Percentiles rank a stretch among this genome's conserved stretches.
Conservation (phyloP, 2,113 vertebrate genomes). For the Stercorarius parasiticus region DNA sequence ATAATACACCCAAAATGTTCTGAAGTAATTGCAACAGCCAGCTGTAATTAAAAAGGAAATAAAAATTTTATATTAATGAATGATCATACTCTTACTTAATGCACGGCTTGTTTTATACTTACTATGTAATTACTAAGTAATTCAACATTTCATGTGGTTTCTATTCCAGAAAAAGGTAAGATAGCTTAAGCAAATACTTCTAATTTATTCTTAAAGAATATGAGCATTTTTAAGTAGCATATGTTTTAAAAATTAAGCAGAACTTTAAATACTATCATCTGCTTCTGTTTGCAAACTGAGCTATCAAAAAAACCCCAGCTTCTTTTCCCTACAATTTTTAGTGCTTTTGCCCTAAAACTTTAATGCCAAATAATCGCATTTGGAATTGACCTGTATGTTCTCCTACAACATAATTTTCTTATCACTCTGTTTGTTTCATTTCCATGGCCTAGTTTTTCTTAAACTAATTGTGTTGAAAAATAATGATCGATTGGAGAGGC, state of each 20-base stretch:
- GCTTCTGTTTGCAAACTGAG: background rate
- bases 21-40: background rate
- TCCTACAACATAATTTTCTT: background rate
- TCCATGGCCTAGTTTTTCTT: background rate
- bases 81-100: background rate
- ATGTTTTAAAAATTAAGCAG: background rate
- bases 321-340: background rate
- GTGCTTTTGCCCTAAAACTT: background rate
- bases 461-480: background rate
- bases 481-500: accelerated
- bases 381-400: background rate
- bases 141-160: background rate
- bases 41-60: background rate
- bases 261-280: background rate
- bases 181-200: background rate
- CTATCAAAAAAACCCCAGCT: background rate
- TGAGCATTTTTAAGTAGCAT: background rate
- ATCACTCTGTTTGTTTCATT: background rate
- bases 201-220: background rate
- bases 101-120: background rate
- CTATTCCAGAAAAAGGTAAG: background rate
- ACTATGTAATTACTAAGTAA: background rate
- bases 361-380: background rate
- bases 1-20: background rate
- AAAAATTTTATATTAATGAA: background rate